Percentiles rank a stretch among this genome's conserved stretches.
Evolutionary conservation across 2,888 invertebrate species (phyloP).

Genomic region (Brachyopa scutellaris): DNA sequence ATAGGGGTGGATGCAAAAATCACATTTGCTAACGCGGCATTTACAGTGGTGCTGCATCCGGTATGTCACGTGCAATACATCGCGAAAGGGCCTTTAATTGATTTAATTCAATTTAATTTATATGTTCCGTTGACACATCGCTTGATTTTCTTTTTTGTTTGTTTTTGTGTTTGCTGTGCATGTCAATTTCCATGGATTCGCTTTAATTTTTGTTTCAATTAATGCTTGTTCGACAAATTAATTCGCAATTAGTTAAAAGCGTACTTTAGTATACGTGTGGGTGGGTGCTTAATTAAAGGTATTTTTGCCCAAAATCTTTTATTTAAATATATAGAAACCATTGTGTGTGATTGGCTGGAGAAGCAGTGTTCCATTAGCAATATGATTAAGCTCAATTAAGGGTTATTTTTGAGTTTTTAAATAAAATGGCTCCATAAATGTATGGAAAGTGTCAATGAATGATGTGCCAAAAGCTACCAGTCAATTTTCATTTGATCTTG

Average conservation of each 20-base stretch:
- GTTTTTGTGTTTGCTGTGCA: background rate
- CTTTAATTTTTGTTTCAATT: conserved; percentile 54
- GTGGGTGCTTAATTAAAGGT: conserved; percentile 22
- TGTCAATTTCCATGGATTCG: conserved; percentile 22
- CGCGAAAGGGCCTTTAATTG: conserved; percentile 49
- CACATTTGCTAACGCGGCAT: conserved; percentile 35
- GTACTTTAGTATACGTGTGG: background rate
- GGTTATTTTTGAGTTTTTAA: background rate
- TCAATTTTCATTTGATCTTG: too few species aligned
- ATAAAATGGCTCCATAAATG: too few species aligned
- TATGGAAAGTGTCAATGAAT: too few species aligned
- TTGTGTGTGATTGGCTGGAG: background rate
- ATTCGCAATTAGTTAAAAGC: conserved; percentile 45
- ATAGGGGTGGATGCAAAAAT: conserved; percentile 15
- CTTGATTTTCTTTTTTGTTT: conserved; percentile 16
- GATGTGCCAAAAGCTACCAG: too few species aligned
- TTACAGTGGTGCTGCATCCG: conserved; percentile 28
- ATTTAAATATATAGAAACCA: background rate
- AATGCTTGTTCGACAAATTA: conserved; percentile 60
- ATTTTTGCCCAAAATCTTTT: background rate
- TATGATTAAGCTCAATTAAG: background rate
- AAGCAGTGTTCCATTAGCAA: background rate
- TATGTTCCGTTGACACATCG: conserved; percentile 48
- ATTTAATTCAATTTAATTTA: conserved; percentile 54
- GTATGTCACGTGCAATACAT: conserved; percentile 47